A percentile compares a stretch with the other conserved stretches of the same genome.
Conservation (phyloP, 2,113 vertebrate genomes). For the Seriola rivoliana region DNA sequence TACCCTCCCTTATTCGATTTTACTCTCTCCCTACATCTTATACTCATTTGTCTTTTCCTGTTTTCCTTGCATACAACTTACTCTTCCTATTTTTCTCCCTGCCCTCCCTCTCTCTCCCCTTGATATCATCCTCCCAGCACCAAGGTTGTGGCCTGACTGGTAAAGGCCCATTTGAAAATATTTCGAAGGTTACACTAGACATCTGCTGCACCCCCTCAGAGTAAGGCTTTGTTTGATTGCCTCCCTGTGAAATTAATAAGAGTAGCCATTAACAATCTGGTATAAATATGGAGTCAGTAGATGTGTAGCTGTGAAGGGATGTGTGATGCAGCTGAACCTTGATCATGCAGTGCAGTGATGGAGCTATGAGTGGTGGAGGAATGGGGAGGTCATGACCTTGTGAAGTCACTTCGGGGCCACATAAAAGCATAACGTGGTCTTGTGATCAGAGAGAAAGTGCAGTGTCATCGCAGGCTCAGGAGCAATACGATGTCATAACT, state of each 20-base stretch:
- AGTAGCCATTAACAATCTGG: conserved; percentile 68
- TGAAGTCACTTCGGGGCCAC: conserved; percentile 50
- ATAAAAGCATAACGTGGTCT: conserved; percentile 21
- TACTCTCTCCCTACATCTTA: conserved; percentile 29
- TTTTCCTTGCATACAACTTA: conserved; percentile 22
- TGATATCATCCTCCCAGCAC: conserved; percentile 25
- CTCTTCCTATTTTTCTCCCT: background rate
- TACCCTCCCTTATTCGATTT: conserved; percentile 35
- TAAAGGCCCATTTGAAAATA: conserved; percentile 41
- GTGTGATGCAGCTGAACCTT: conserved; percentile 43
- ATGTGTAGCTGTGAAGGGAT: conserved; percentile 39
- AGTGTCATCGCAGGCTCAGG: conserved; percentile 46
- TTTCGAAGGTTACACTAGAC: conserved; percentile 70
- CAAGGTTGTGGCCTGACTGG: conserved; percentile 50
- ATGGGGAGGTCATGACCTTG: conserved; percentile 49
- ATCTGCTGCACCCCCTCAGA: conserved; percentile 58
- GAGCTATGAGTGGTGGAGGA: conserved; percentile 15
- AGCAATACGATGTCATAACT: background rate
- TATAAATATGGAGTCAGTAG: conserved; percentile 51
- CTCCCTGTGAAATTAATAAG: conserved; percentile 74
- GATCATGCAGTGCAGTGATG: conserved; percentile 31
- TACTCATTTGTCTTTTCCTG: conserved; percentile 15
- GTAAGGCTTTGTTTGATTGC: conserved; percentile 68
- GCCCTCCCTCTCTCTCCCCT: background rate
- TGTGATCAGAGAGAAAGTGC: conserved; percentile 58